Evolutionary conservation across 2,888 invertebrate species (phyloP), one percentile per base, ranked within the genome.

Genomic region (Lucinisca nassula): DNA sequence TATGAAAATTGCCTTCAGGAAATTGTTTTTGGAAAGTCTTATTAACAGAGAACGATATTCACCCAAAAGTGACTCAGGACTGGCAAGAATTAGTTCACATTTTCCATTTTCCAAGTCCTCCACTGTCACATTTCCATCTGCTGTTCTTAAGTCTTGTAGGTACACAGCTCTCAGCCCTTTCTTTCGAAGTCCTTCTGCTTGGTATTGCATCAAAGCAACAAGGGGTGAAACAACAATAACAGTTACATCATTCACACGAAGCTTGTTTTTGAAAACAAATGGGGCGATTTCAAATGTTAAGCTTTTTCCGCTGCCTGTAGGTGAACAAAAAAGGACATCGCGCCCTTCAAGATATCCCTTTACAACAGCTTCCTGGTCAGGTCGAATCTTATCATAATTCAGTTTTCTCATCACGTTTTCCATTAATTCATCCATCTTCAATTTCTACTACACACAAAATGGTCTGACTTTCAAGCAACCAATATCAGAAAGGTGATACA

Each of bases 191-290:
- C 51, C 51, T 49, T 76, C 76, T 49, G 51, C 32, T 30, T 76
- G 51, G 6, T 45, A 30, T 37, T 49, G 49, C 76, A 49, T 76
- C 27, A 76, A 51, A 6, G 51, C 76, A 6, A 76, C 51, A 4
- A 76, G 51, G 24, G 76, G 76, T 24, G 76, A 76, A 12, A 76
- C 49, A 49, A 76, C 55, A 76, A 76, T 76, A 27, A 76, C 76
- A 24, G 51, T 32, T 55, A 55, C 76, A n/a, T 30, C 27, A 8
- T 21, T 76, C 35, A 55, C 55, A n/a, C 17, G 30, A 14, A 21
- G 55, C 12, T 17, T 3, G 24, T 8, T 17, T 55, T 76, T 49
- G 35, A 37, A 76, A 1, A 55, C 21, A 17, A 49, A 32, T 30
- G 76, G 76, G 0, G 76, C 49, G 17, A 76, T 27, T 51, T 76